Percentiles rank a stretch among this genome's conserved stretches.
phyloP scores from a whole-genome alignment of 2,797 vertebrate genomes.

The Eupleurogrammus muticus region DNA sequence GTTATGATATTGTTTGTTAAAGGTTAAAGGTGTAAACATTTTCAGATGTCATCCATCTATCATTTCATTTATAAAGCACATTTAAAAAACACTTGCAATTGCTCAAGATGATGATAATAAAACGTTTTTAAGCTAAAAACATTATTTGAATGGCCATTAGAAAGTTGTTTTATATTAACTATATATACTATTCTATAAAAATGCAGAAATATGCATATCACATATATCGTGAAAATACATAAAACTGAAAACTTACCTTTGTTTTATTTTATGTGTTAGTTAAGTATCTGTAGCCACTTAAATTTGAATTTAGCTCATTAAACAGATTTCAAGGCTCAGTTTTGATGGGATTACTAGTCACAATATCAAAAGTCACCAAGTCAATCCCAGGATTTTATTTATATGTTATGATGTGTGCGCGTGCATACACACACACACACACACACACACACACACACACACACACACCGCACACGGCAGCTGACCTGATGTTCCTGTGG shows the following conservation, averaged over 20 bases:
- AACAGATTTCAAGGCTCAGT: background rate
- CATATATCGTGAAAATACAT: too few species aligned
- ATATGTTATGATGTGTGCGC: too few species aligned
- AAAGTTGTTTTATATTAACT: too few species aligned
- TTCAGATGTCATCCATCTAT: too few species aligned
- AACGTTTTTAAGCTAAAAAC: too few species aligned
- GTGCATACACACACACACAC: background rate
- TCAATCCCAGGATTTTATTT: background rate
- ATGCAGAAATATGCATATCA: background rate
- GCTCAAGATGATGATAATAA: too few species aligned
- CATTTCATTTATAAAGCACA: too few species aligned
- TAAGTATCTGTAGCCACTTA: background rate
- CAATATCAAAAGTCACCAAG: background rate
- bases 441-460: conserved; percentile 3
- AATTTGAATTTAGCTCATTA: background rate
- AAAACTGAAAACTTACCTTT: too few species aligned
- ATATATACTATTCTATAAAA: background rate
- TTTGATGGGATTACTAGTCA: background rate
- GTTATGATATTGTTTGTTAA: too few species aligned
- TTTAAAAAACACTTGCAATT: too few species aligned
- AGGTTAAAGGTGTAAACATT: too few species aligned
- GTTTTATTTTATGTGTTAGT: background rate
- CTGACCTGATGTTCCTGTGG: conserved; percentile 71
- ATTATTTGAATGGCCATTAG: too few species aligned
- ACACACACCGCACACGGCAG: conserved; percentile 26